phyloP scores from a whole-genome alignment of 2,888 invertebrate genomes.

The Chymomyza caudatula region DNA sequence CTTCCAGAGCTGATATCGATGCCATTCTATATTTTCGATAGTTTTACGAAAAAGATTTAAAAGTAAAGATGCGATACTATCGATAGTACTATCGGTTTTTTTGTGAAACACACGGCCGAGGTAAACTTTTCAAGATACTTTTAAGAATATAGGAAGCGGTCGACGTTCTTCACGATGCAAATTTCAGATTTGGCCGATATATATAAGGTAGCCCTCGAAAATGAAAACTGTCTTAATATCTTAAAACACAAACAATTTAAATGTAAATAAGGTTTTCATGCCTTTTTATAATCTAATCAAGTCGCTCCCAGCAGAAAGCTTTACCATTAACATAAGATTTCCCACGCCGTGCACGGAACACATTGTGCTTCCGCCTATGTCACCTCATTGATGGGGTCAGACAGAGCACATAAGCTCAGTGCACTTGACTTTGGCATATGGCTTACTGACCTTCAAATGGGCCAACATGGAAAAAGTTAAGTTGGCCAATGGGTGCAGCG shows the following conservation, averaged over 20 bases:
- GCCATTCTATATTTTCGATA: no score
- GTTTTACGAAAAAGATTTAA: no score
- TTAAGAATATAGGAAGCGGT: no score
- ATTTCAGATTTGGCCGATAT: no score
- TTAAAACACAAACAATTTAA: background rate
- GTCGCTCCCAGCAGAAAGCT: background rate
- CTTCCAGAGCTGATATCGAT: no score
- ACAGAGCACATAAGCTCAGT: constrained; percentile 3
- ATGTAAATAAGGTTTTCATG: background rate
- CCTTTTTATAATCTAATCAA: background rate
- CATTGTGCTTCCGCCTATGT: background rate
- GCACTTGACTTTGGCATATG: constrained; percentile 36
- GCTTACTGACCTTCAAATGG: constrained; percentile 45
- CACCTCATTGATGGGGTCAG: background rate
- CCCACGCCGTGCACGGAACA: background rate
- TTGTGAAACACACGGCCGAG: no score
- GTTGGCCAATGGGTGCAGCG: constrained; percentile 6
- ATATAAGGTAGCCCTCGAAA: no score
- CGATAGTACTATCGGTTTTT: no score
- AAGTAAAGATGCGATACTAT: no score
- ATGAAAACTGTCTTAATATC: background rate
- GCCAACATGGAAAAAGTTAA: constrained; percentile 21
- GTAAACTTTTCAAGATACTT: no score
- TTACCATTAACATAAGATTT: background rate
- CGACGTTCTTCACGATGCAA: no score